Conservation (phyloP, 2,113 vertebrate species). For the Spermophilus dauricus region DNA sequence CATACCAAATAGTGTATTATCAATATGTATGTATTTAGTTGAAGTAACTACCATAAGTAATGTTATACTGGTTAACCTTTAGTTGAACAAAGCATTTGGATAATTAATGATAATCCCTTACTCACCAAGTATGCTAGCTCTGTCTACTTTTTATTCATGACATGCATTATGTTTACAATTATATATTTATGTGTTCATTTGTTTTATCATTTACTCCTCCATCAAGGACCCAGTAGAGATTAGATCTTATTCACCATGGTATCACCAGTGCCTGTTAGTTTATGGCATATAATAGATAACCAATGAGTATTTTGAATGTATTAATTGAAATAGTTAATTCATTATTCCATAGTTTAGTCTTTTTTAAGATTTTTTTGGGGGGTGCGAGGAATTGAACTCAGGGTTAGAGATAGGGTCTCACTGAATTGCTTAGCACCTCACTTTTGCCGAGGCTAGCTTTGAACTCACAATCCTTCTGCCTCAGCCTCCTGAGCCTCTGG, state of each 20-base stretch:
- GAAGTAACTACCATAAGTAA: neutral
- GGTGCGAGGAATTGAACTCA: too few species aligned
- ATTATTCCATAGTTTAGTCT: neutral
- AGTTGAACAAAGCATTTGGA: neutral
- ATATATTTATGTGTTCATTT: neutral
- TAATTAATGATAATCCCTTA: neutral
- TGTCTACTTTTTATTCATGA: neutral
- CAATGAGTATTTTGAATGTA: neutral
- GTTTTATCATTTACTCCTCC: neutral
- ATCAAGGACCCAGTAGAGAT: neutral
- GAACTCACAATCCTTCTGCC: too few species aligned
- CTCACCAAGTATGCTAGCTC: neutral
- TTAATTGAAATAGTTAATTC: neutral
- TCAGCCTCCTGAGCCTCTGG: too few species aligned
- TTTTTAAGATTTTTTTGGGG: too few species aligned
- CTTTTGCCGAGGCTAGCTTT: too few species aligned
- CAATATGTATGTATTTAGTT: neutral
- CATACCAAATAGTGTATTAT: neutral
- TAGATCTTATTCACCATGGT: neutral
- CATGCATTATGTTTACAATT: neutral
- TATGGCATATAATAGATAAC: neutral
- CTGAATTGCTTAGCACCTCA: too few species aligned
- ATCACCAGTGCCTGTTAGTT: neutral
- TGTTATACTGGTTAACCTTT: neutral
- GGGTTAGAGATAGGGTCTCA: too few species aligned